Percentiles rank a stretch among this genome's conserved stretches.
phyloP scores from a whole-genome alignment of 2,888 invertebrate species.

The Tetragnatha montana region DNA sequence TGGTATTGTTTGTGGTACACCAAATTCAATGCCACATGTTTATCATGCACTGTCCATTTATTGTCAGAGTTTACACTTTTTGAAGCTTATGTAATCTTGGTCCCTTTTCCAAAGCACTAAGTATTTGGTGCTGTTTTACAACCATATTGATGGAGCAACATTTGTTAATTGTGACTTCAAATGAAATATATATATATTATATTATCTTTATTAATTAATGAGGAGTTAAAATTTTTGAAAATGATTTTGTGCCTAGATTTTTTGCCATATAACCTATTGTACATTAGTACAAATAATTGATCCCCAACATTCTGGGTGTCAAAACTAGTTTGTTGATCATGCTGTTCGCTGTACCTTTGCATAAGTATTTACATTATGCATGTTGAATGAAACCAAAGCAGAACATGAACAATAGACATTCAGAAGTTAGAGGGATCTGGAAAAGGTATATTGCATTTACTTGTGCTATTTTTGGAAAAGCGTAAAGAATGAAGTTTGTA shows the following conservation, averaged over 20 bases:
- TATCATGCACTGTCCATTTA: conserved; percentile 71
- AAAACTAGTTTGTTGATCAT: conserved; percentile 49
- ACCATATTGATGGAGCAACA: conserved; percentile 70
- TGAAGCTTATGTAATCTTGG: conserved; percentile 69
- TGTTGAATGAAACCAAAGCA: conserved; percentile 52
- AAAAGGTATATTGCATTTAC: conserved; percentile 72
- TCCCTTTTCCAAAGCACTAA: conserved; percentile 70
- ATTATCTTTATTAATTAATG: conserved; percentile 70
- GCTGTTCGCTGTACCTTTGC: conserved; percentile 60
- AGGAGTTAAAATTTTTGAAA: conserved; percentile 70
- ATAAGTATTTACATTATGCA: conserved; percentile 57
- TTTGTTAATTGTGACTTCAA: conserved; percentile 69
- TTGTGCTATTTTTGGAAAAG: conserved; percentile 72
- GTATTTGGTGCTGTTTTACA: conserved; percentile 71
- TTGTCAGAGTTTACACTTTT: conserved; percentile 71
- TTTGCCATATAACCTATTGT: conserved; percentile 69
- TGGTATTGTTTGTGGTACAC: conserved; percentile 61
- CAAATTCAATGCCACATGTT: conserved; percentile 62
- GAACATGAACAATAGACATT: conserved; percentile 59
- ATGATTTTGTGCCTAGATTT: conserved; percentile 71
- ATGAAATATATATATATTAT: conserved; percentile 69
- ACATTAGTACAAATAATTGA: conserved; percentile 70
- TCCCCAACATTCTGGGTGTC: conserved; percentile 66
- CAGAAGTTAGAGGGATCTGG: conserved; percentile 65
- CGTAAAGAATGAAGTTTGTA: conserved; percentile 70